Conservation (phyloP, 2,113 vertebrate genomes). For the Caranx ignobilis region DNA sequence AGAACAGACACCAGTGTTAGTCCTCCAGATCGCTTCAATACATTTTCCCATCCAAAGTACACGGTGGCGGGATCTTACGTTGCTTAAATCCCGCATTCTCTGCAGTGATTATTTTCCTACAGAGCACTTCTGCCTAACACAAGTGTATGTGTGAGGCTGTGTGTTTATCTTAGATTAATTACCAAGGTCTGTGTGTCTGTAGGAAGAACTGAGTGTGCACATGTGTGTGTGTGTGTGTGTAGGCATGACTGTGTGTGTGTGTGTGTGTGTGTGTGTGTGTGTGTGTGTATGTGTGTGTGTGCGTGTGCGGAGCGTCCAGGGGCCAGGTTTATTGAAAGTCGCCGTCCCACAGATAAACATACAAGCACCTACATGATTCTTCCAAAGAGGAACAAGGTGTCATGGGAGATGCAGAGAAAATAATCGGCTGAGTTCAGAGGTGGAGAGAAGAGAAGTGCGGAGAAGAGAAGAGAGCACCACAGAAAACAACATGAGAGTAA, state of each 20-base stretch:
- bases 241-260: neutral
- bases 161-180: conserved; percentile 76
- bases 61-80: conserved; percentile 52
- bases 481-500: conserved; percentile 68
- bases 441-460: conserved; percentile 45
- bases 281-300: conserved; percentile 13
- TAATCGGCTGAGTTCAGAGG: conserved; percentile 70
- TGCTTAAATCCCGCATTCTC: conserved; percentile 60
- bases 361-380: conserved; percentile 72
- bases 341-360: conserved; percentile 73
- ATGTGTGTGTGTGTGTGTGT: neutral
- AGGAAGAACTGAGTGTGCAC: conserved; percentile 30
- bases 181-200: conserved; percentile 55
- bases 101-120: conserved; percentile 75
- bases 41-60: conserved; percentile 68
- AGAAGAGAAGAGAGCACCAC: conserved; percentile 57
- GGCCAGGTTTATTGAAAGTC: conserved; percentile 73
- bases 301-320: conserved; percentile 13
- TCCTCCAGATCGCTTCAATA: conserved; percentile 66
- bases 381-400: conserved; percentile 76
- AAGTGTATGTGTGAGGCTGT: conserved; percentile 50
- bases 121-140: conserved; percentile 57
- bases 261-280: conserved; percentile 19
- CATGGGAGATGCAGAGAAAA: conserved; percentile 75
- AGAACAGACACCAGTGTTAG: conserved; percentile 76